A percentile compares a stretch with the other conserved stretches of the same genome.
Conservation (phyloP, 2,113 vertebrate species). For the Pygoscelis adeliae region DNA sequence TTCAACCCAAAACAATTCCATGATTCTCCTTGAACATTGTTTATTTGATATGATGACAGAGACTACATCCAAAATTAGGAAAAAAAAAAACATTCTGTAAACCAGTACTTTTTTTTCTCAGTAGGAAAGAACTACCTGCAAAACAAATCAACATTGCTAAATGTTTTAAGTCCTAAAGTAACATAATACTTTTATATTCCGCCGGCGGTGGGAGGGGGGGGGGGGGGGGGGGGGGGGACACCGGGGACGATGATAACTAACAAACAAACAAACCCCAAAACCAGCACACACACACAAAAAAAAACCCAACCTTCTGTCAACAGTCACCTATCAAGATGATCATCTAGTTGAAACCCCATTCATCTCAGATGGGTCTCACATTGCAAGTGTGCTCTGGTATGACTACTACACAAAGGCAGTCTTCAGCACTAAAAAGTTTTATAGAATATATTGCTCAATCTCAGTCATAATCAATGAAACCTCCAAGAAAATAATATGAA, state of each 20-base stretch:
- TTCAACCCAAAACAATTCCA: background rate
- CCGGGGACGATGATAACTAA: too few relatives aligned
- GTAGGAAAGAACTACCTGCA: background rate
- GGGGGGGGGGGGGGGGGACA: too few relatives aligned
- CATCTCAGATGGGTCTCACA: background rate
- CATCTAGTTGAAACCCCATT: background rate
- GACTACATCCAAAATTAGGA: background rate
- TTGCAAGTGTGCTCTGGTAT: background rate
- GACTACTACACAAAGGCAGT: background rate
- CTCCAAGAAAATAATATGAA: background rate
- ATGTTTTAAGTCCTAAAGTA: background rate
- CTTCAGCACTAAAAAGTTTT: background rate
- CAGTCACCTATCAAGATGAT: background rate
- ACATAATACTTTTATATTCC: background rate
- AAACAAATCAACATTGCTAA: background rate
- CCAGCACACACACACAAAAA: background rate
- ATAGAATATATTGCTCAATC: background rate
- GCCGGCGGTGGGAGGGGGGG: too few relatives aligned
- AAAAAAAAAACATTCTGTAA: background rate
- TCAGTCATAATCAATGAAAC: background rate
- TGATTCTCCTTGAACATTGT: background rate
- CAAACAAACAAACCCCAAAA: too few relatives aligned
- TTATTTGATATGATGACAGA: background rate
- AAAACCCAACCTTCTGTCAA: background rate
- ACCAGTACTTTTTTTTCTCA: background rate